phyloP scores from a whole-genome alignment of 2,113 vertebrate genomes.

The Chaetura pelagica region DNA sequence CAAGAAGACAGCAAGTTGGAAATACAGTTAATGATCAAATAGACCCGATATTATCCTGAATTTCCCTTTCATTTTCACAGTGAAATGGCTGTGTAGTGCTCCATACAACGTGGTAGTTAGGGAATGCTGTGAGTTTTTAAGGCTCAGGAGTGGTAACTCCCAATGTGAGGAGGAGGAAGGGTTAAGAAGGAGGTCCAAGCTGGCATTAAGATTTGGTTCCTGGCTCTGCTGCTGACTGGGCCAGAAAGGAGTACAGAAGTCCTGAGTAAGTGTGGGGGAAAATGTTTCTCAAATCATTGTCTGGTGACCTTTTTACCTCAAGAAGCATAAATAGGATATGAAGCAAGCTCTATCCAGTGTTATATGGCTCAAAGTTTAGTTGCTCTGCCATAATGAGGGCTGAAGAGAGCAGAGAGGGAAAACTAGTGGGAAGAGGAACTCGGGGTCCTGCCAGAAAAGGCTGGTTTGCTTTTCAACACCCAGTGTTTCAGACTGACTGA shows the following conservation, averaged over 20 bases:
- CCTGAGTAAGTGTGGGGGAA: neutral
- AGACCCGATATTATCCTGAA: neutral
- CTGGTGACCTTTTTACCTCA: neutral
- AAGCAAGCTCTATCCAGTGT: neutral
- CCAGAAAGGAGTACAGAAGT: neutral
- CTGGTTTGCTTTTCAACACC: neutral
- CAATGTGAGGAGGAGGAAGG: neutral
- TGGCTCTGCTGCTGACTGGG: neutral
- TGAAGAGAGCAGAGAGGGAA: neutral
- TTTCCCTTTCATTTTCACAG: neutral
- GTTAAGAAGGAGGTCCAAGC: neutral
- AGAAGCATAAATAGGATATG: neutral
- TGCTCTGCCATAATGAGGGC: neutral
- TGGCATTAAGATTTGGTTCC: neutral
- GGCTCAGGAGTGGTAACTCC: neutral
- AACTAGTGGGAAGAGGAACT: neutral
- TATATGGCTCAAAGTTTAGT: neutral
- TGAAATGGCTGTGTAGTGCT: neutral
- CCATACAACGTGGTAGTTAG: neutral
- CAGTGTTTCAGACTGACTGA: neutral
- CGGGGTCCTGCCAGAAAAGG: neutral
- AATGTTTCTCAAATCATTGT: neutral
- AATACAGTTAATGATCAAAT: neutral
- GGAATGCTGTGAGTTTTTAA: neutral
- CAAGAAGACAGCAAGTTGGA: neutral